Conservation (phyloP, 1,140 invertebrate genomes). For the Drosophila tropicalis region DNA sequence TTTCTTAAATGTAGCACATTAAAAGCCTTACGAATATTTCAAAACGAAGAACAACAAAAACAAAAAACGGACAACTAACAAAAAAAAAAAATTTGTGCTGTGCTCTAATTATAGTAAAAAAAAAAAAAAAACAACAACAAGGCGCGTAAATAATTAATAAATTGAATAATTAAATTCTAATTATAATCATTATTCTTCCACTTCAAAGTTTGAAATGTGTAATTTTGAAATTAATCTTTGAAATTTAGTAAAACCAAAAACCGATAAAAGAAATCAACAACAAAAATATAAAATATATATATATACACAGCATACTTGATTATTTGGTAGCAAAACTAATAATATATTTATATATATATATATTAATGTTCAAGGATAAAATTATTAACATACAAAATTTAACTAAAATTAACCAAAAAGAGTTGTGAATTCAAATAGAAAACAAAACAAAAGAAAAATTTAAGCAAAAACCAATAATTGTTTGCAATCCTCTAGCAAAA, state of each 20-base stretch:
- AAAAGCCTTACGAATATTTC: conserved; percentile 61
- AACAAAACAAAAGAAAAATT: conserved; percentile 1
- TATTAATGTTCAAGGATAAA: conserved; percentile 48
- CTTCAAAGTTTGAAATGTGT: conserved; percentile 70
- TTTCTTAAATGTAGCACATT: conserved; percentile 59
- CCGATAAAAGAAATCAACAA: conserved; percentile 1
- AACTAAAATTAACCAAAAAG: conserved; percentile 61
- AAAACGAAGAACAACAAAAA: conserved; percentile 14
- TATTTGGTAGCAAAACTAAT: conserved; percentile 52
- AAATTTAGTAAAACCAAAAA: conserved; percentile 40
- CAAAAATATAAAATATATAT: conserved; percentile 34
- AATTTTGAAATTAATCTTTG: conserved; percentile 68
- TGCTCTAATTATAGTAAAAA: conserved; percentile 68
- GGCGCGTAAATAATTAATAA: conserved; percentile 48
- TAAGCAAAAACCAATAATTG: conserved; percentile 15
- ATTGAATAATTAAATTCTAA: conserved; percentile 47
- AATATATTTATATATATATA: conserved; percentile 29
- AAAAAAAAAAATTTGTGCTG: conserved; percentile 70
- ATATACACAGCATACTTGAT: conserved; percentile 32
- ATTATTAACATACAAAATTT: conserved; percentile 46
- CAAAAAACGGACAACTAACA: conserved; percentile 12
- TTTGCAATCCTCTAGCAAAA: conserved; percentile 21
- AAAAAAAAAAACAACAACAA: conserved; percentile 10
- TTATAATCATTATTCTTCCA: conserved; percentile 79
- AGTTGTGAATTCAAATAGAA: conserved; percentile 69